Conservation (phyloP, 1,140 invertebrate genomes). For the Nilaparvata lugens region DNA sequence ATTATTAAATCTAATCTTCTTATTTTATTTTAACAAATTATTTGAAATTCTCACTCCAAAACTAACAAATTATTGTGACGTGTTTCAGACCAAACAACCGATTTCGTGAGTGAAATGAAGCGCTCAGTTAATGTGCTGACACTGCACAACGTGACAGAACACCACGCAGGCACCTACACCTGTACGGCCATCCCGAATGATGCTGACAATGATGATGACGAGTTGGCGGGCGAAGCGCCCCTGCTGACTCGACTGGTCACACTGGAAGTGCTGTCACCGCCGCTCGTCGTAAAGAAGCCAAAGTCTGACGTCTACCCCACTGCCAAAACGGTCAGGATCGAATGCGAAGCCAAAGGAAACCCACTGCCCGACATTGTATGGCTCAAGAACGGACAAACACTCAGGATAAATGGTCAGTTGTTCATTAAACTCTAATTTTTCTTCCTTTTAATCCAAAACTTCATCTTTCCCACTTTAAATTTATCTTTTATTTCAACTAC, state of each 20-base stretch:
- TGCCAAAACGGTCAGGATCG: conserved; percentile 56
- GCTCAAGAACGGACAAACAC: conserved; percentile 55
- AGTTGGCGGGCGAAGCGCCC: neutral
- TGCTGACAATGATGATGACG: neutral
- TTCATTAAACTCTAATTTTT: too few species aligned
- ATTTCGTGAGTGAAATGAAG: conserved; percentile 4
- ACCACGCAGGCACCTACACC: conserved; percentile 19
- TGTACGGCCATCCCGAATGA: conserved; percentile 16
- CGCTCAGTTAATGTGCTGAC: conserved; percentile 18
- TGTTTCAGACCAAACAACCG: conserved; percentile 8
- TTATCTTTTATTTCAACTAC: too few species aligned
- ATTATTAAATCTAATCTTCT: too few species aligned
- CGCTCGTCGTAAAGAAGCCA: conserved; percentile 47
- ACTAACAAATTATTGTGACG: too few species aligned
- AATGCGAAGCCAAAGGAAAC: conserved; percentile 54
- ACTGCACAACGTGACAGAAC: conserved; percentile 10
- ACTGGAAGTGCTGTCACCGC: conserved; percentile 47
- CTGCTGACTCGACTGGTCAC: conserved; percentile 16
- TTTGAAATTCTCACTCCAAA: too few species aligned
- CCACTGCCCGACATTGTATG: conserved; percentile 54
- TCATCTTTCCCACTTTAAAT: too few species aligned
- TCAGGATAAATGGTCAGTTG: conserved; percentile 45
- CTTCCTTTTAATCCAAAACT: too few species aligned
- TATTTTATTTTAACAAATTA: too few species aligned
- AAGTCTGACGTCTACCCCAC: conserved; percentile 46